Percentiles rank a stretch among this genome's conserved stretches.
phyloP scores from a whole-genome alignment of 2,113 vertebrate species.

The Dunckerocampus dactyliophorus region DNA sequence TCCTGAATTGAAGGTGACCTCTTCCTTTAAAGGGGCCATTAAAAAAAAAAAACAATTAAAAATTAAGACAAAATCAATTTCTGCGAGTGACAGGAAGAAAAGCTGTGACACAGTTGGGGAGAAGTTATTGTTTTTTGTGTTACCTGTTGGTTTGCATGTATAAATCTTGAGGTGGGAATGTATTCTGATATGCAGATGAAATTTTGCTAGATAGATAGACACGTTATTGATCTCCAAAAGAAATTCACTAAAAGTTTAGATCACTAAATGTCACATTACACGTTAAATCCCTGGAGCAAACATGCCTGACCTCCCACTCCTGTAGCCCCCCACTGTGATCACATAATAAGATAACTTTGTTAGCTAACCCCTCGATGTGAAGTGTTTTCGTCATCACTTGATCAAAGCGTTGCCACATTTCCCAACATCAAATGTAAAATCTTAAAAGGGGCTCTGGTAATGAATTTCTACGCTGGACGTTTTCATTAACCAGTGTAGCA shows the following conservation, averaged over 20 bases:
- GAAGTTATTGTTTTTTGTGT: too few relatives aligned
- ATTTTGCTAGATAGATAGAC: too few relatives aligned
- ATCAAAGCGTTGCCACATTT: slow-evolving; percentile 43
- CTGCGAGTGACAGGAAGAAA: too few relatives aligned
- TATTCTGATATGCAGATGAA: neutral
- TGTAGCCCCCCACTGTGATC: neutral
- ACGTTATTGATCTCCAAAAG: too few relatives aligned
- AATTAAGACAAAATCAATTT: too few relatives aligned
- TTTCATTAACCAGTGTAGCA: slow-evolving; percentile 30
- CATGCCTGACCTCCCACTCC: too few relatives aligned
- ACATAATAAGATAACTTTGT: slow-evolving; percentile 1
- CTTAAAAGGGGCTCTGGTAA: slow-evolving; percentile 41
- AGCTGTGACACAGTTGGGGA: too few relatives aligned
- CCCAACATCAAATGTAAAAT: slow-evolving; percentile 46
- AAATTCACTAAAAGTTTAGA: too few relatives aligned
- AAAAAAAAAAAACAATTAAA: too few relatives aligned
- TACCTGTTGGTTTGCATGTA: too few relatives aligned
- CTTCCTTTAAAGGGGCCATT: too few relatives aligned
- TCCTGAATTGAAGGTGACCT: too few relatives aligned
- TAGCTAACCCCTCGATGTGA: slow-evolving; percentile 10
- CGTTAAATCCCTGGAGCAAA: neutral
- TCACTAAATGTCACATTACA: neutral
- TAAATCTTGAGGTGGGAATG: neutral
- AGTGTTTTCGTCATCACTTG: slow-evolving; percentile 17
- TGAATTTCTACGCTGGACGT: slow-evolving; percentile 31